These are phyloP conservation scores for Scopus umbretta DNA, from an alignment of 2,113 vertebrate species.

Conservation along the genomic window DNA sequence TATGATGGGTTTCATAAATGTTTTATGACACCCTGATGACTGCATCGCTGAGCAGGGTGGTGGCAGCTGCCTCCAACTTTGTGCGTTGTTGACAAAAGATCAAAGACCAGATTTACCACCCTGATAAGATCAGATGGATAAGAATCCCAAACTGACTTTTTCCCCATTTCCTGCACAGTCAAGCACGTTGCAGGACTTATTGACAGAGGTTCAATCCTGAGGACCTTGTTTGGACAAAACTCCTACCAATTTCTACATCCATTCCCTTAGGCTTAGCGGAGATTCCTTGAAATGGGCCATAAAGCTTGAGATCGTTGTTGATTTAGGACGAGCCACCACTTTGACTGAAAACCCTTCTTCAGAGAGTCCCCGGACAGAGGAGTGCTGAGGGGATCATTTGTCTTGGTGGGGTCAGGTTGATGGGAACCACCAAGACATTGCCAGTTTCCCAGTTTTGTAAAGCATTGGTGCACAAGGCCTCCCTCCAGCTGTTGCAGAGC, in stretches of 20 bases:
- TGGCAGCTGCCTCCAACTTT: constrained; percentile 73
- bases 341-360: background rate
- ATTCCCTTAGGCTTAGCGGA: background rate
- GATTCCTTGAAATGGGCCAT: background rate
- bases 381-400: accelerated
- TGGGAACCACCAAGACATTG: background rate
- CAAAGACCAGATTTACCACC: constrained; percentile 81
- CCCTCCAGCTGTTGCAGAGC: background rate
- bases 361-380: background rate
- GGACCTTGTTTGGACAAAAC: background rate
- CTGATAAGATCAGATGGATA: constrained; percentile 72
- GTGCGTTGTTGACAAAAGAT: constrained; percentile 75
- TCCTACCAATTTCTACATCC: background rate
- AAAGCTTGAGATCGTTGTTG: background rate
- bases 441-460: background rate
- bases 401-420: background rate
- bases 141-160: constrained; percentile 68
- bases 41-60: constrained; percentile 62
- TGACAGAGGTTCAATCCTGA: background rate
- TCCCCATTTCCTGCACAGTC: background rate
- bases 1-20: constrained; percentile 78
- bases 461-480: background rate
- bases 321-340: background rate
- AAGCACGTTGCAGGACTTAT: constrained; percentile 30
- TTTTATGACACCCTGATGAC: constrained; percentile 74